Evolutionary conservation across 64 coral and sea anemone species (phyloP).

Genomic region (Stylophora pistillata): DNA sequence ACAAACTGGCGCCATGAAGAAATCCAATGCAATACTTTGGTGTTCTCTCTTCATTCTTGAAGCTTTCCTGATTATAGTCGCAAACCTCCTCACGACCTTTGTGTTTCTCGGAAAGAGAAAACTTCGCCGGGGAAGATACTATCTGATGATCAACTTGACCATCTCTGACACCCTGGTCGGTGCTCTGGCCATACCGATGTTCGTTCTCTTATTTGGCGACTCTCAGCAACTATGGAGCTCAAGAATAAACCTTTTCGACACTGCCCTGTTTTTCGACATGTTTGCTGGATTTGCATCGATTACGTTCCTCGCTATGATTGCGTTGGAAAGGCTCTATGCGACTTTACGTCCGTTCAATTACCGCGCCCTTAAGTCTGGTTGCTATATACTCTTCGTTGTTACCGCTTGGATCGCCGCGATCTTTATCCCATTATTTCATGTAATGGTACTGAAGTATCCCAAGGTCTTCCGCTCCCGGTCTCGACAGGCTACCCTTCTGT

Average conservation of each 20-base stretch:
- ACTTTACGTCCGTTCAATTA: background rate
- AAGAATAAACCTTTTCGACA: background rate
- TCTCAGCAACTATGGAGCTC: background rate
- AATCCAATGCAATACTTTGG: background rate
- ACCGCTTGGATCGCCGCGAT: background rate
- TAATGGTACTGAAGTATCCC: background rate
- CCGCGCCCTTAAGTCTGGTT: constrained; percentile 9
- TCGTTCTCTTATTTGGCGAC: background rate
- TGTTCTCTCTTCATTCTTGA: background rate
- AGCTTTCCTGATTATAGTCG: background rate
- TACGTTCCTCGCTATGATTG: background rate
- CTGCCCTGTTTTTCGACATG: constrained; percentile 17
- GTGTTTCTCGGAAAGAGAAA: background rate
- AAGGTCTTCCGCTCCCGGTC: background rate
- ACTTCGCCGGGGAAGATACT: background rate
- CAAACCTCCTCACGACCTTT: background rate
- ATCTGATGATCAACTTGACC: background rate
- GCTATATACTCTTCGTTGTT: background rate
- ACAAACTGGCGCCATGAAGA: background rate
- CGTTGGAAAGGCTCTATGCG: constrained; percentile 1
- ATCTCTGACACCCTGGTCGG: background rate
- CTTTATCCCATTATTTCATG: background rate
- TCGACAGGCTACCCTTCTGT: too few relatives aligned
- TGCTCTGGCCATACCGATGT: background rate
- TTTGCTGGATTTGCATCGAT: constrained; percentile 4